Evolutionary conservation across 2,888 invertebrate species (phyloP).

Genomic region (Conomelus anceps): DNA sequence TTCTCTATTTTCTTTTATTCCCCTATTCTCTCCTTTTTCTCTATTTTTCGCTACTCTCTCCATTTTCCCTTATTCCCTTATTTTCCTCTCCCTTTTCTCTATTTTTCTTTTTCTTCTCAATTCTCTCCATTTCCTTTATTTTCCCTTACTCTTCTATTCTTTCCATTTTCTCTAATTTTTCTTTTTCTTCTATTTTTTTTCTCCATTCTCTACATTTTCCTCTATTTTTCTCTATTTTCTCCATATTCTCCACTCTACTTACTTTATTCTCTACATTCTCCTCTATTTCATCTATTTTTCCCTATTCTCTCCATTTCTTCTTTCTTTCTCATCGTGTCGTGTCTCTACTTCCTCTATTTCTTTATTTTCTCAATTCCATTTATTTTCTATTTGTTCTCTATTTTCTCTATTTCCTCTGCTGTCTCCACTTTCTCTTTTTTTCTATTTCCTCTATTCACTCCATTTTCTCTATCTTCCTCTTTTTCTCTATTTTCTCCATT

Average conservation of each 20-base stretch:
- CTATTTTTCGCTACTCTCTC: not conserved
- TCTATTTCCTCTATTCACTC: too few species aligned
- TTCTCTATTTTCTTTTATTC: not conserved
- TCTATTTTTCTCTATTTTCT: not conserved
- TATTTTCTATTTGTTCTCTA: too few species aligned
- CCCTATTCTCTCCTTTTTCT: not conserved
- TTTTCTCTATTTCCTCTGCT: too few species aligned
- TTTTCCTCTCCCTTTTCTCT: too few species aligned
- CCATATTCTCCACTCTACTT: not conserved
- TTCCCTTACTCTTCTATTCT: not conserved
- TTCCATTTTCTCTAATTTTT: not conserved
- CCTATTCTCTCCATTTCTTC: not conserved
- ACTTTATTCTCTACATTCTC: too few species aligned
- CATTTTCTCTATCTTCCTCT: too few species aligned
- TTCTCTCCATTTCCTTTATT: not conserved
- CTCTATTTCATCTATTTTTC: not conserved
- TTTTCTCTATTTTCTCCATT: too few species aligned
- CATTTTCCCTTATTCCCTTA: not conserved
- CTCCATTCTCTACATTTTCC: not conserved
- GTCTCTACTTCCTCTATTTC: too few species aligned
- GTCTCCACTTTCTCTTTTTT: not conserved
- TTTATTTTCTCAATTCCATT: too few species aligned
- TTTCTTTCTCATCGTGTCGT: not conserved
- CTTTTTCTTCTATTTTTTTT: not conserved
- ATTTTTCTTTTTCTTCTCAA: not conserved